Conservation (phyloP, 2,797 vertebrate species). For the Enteromius radiatus region DNA sequence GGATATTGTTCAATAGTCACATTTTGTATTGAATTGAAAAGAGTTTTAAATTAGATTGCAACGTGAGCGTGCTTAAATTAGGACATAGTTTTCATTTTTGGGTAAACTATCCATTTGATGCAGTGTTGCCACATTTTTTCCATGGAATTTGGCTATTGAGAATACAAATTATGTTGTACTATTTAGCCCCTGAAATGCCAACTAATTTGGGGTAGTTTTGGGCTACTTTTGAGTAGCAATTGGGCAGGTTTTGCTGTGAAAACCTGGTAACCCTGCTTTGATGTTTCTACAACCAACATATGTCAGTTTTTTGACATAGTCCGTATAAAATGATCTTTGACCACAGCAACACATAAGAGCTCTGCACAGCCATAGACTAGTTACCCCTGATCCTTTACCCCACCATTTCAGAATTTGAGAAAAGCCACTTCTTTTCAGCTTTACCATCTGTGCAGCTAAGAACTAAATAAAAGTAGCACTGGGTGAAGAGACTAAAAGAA, state of each 20-base stretch:
- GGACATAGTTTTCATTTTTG: background rate
- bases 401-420: background rate
- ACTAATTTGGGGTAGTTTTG: too few relatives aligned
- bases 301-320: background rate
- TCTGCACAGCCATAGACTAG: background rate
- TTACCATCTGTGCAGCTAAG: background rate
- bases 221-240: too few relatives aligned
- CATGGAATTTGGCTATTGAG: too few relatives aligned
- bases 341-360: conserved; percentile 8
- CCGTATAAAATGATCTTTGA: background rate
- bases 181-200: too few relatives aligned
- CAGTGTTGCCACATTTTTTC: too few relatives aligned
- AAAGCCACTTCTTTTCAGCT: conserved; percentile 20
- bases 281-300: background rate
- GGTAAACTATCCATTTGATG: background rate
- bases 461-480: conserved; percentile 28
- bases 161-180: too few relatives aligned
- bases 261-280: background rate
- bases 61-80: too few relatives aligned
- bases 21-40: background rate
- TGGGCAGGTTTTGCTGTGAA: too few relatives aligned
- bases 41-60: background rate
- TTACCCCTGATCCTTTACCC: conserved; percentile 1
- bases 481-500: conserved; percentile 17
- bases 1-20: background rate